Conservation (phyloP, 2,888 invertebrate species). For the Pseudococcus jackbeardsleyi region DNA sequence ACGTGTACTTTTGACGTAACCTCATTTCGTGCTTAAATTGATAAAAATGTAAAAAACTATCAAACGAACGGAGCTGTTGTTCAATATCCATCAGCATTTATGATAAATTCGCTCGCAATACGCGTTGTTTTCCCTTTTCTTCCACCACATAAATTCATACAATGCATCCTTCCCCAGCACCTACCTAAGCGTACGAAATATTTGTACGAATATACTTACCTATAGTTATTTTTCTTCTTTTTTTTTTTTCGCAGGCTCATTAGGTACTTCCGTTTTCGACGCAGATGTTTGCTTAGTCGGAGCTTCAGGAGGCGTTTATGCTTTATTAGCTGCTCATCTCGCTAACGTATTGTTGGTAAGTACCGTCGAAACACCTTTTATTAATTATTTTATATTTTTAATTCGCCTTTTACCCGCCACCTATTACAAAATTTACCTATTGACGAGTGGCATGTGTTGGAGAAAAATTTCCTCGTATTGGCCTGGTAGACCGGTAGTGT, state of each 20-base stretch:
- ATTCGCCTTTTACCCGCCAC: neutral
- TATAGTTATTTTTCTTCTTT: neutral
- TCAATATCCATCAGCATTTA: too few species aligned
- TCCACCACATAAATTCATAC: too few species aligned
- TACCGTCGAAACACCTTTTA: slow-evolving; percentile 23
- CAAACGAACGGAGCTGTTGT: too few species aligned
- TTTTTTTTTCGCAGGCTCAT: slow-evolving; percentile 71
- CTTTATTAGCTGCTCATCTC: slow-evolving; percentile 93
- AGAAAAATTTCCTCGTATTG: neutral
- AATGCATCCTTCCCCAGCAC: too few species aligned
- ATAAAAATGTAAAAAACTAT: too few species aligned
- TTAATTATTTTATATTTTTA: slow-evolving; percentile 50
- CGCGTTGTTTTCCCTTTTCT: too few species aligned
- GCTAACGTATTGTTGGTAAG: slow-evolving; percentile 87
- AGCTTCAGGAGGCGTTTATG: slow-evolving; percentile 97
- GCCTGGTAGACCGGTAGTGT: too few species aligned
- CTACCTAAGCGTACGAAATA: too few species aligned
- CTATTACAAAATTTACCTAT: neutral
- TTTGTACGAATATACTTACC: neutral
- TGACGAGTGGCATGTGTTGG: neutral
- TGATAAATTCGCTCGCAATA: too few species aligned
- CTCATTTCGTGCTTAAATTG: too few species aligned
- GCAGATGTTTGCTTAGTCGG: slow-evolving; percentile 95
- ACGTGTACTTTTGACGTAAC: too few species aligned
- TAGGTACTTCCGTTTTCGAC: slow-evolving; percentile 92